Evolutionary conservation across 35 echinoderm and acorn worm species (phyloP), one percentile per base, ranked within the genome.

Genomic region (Acanthaster planci): DNA sequence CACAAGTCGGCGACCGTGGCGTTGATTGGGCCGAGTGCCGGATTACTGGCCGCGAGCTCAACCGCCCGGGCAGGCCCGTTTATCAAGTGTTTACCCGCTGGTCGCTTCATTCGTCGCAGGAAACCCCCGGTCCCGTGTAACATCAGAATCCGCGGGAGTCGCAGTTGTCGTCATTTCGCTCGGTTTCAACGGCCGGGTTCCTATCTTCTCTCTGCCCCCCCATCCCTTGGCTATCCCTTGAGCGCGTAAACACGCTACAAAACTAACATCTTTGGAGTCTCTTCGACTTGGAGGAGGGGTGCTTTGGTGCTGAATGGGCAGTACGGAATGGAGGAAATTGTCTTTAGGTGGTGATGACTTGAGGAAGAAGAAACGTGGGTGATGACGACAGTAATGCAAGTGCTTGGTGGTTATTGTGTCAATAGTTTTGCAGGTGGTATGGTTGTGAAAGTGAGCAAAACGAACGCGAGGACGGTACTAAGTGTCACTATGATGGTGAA

Each of bases 231-330:
- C 64, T 26, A 12, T 31, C 64, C 64, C 64, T 27, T 1, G 14
- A 72, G 64, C 64, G 64, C 2, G 30, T 72, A 72, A 26, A 72
- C 64, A 72, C 64, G 64, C 64, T 72, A 72, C 64, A 72, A 72
- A 72, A 72, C 64, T 72, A 72, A 72, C 64, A 72, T 72, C 64
- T 72, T 26, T 31, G 34, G 64, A 7, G 22, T 72, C 34, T 14
- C 30, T 26, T 27, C 26, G 64, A 10, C 10, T 72, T 72, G 64
- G 26, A 72, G 34, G 22, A 34, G 26, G 26, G 64, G 34, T 72
- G 30, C 64, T 72, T 72, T 19, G 42, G 42, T 47, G 4, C 12
- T 47, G 42, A 47, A 47, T 4, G 42, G 12, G 42, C 4, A 12
- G 42, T 47, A 12, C n/a, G n/a, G n/a, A n/a, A n/a, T n/a, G 42